Percentiles rank a stretch among this genome's conserved stretches.
Conservation (phyloP, 2,888 invertebrate species). For the Lasioglossum pauxillum region DNA sequence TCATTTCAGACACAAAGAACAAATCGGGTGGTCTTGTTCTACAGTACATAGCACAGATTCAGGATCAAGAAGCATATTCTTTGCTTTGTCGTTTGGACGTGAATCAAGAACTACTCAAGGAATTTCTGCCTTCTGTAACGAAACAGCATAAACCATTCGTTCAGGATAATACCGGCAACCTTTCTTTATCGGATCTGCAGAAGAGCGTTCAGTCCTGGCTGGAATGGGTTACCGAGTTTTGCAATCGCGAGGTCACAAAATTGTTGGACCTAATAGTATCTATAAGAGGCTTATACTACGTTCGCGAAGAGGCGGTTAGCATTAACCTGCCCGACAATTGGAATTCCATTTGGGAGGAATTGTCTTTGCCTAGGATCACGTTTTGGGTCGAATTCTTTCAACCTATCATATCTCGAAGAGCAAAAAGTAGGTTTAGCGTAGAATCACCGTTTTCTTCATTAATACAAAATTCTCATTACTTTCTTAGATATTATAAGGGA, state of each 20-base stretch:
- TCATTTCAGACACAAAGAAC: conserved; percentile 71
- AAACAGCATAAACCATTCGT: conserved; percentile 79
- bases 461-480: not conserved
- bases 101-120: conserved; percentile 86
- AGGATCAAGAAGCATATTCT: conserved; percentile 85
- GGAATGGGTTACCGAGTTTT: conserved; percentile 86
- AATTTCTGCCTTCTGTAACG: conserved; percentile 86
- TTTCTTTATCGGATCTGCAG: conserved; percentile 81
- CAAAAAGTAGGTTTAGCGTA: conserved; percentile 83
- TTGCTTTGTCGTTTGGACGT: conserved; percentile 87
- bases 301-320: conserved; percentile 89
- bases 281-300: conserved; percentile 90
- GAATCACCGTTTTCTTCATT: not conserved
- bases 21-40: conserved; percentile 76
- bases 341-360: conserved; percentile 87
- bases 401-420: conserved; percentile 89
- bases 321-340: conserved; percentile 88
- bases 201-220: conserved; percentile 88
- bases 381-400: conserved; percentile 91
- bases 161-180: conserved; percentile 72
- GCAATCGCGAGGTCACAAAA: conserved; percentile 86
- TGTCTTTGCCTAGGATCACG: conserved; percentile 87
- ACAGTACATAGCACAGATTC: conserved; percentile 76
- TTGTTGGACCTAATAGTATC: conserved; percentile 88
- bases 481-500: conserved; percentile 75